Percentiles rank a stretch among this genome's conserved stretches.
Conservation (phyloP, 2,888 invertebrate genomes). For the Hemistola chrysoprasaria region DNA sequence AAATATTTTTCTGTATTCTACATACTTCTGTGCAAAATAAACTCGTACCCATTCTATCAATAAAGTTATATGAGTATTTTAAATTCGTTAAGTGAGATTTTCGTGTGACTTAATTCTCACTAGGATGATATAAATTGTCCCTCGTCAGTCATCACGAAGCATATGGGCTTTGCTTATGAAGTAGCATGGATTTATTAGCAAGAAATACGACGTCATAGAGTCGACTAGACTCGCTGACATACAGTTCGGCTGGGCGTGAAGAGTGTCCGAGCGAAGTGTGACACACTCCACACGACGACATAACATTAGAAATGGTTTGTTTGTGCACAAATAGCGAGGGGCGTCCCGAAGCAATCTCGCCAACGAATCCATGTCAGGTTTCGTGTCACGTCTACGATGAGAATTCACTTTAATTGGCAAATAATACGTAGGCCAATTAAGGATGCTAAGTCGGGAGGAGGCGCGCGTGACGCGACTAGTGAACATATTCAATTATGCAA, state of each 20-base stretch:
- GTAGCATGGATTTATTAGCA: slow-evolving; percentile 40
- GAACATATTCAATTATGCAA: slow-evolving; percentile 80
- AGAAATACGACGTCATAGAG: slow-evolving; percentile 36
- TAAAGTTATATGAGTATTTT: too few species aligned
- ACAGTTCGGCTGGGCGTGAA: slow-evolving; percentile 30
- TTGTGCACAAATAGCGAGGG: slow-evolving; percentile 53
- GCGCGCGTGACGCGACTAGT: slow-evolving; percentile 77
- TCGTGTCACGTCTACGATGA: slow-evolving; percentile 78
- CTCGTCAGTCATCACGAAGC: slow-evolving; percentile 20
- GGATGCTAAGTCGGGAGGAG: slow-evolving; percentile 79
- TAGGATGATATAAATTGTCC: too few species aligned
- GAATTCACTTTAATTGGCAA: slow-evolving; percentile 83
- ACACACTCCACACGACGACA: slow-evolving; percentile 22
- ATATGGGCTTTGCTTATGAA: slow-evolving; percentile 37
- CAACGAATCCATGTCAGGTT: slow-evolving; percentile 66
- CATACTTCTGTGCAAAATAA: too few species aligned
- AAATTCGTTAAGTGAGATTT: too few species aligned
- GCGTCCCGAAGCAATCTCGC: slow-evolving; percentile 51
- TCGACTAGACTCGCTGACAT: slow-evolving; percentile 35
- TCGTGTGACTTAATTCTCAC: too few species aligned
- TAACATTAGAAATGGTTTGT: slow-evolving; percentile 44
- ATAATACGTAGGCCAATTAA: slow-evolving; percentile 82
- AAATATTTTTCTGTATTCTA: too few species aligned
- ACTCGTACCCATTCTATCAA: too few species aligned
- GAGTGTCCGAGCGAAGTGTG: slow-evolving; percentile 28